Evolutionary conservation across 2,797 vertebrate genomes (phyloP).

Genomic region (Rhinatrema bivittatum): DNA sequence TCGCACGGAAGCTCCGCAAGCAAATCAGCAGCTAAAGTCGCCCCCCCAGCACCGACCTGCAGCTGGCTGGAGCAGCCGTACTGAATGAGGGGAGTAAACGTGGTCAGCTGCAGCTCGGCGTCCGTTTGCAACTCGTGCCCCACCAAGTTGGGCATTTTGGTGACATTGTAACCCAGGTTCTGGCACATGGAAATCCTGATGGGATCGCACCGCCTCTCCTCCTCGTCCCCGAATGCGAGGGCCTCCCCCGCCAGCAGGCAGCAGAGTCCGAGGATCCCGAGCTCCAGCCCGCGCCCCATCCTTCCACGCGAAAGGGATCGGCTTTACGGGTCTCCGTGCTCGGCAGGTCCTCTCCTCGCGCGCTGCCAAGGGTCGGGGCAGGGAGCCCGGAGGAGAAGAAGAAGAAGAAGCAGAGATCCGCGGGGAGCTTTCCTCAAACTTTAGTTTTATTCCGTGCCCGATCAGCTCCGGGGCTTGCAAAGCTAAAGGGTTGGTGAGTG

Average conservation of each 20-base stretch:
- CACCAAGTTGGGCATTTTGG: conserved; percentile 96
- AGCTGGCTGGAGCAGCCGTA: conserved; percentile 97
- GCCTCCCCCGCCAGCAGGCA: conserved; percentile 35
- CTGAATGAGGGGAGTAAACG: conserved; percentile 94
- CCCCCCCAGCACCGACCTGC: conserved; percentile 75
- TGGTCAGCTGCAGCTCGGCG: conserved; percentile 93
- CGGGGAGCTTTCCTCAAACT: too few relatives aligned
- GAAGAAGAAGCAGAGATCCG: too few relatives aligned
- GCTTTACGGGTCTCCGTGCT: too few relatives aligned
- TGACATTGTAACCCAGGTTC: conserved; percentile 94
- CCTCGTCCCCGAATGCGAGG: conserved; percentile 78
- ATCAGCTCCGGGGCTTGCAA: too few relatives aligned
- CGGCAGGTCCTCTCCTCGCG: conserved; percentile 11
- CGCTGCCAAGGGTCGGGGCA: conserved; percentile 23
- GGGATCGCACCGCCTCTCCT: conserved; percentile 90
- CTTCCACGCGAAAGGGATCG: too few relatives aligned
- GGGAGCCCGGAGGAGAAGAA: conserved; percentile 8
- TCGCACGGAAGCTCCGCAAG: too few relatives aligned
- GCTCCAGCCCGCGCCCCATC: background rate
- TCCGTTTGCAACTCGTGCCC: conserved; percentile 93
- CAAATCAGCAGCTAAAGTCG: background rate
- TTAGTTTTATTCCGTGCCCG: too few relatives aligned
- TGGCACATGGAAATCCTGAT: conserved; percentile 98
- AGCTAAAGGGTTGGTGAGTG: too few relatives aligned
- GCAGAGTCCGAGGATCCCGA: background rate